phyloP scores from a whole-genome alignment of 2,113 vertebrate genomes.

The Anarhynchus alexandrinus region DNA sequence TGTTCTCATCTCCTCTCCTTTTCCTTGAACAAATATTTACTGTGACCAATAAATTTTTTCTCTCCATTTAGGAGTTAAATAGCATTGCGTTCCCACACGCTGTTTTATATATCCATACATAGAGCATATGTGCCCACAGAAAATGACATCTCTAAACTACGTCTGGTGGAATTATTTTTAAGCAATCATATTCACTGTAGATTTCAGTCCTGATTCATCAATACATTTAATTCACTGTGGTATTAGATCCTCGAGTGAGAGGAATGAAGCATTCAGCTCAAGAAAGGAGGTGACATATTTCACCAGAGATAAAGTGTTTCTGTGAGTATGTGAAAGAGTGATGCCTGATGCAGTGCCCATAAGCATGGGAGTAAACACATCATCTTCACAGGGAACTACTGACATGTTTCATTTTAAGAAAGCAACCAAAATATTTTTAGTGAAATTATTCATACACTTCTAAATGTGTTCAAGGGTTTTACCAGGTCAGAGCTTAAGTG shows the following conservation, averaged over 20 bases:
- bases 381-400: not conserved
- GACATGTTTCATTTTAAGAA: not conserved
- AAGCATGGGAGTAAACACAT: not conserved
- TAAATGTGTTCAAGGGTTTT: not conserved
- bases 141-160: slow-evolving; percentile 39
- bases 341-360: not conserved
- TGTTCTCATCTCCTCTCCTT: slow-evolving; percentile 30
- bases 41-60: slow-evolving; percentile 51
- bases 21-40: slow-evolving; percentile 59
- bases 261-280: not conserved
- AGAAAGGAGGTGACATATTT: slow-evolving; percentile 30
- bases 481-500: not conserved
- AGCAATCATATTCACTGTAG: slow-evolving; percentile 43
- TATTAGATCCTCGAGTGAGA: slow-evolving; percentile 24
- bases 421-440: not conserved
- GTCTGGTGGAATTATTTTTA: slow-evolving; percentile 44
- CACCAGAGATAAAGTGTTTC: not conserved
- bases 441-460: not conserved
- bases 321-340: not conserved
- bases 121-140: slow-evolving; percentile 3
- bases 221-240: slow-evolving; percentile 29
- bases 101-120: slow-evolving; percentile 29
- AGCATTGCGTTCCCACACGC: slow-evolving; percentile 9
- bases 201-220: slow-evolving; percentile 33
- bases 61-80: slow-evolving; percentile 53